Evolutionary conservation across 1,140 invertebrate species (phyloP).

Genomic region (Tetragnatha versicolor): DNA sequence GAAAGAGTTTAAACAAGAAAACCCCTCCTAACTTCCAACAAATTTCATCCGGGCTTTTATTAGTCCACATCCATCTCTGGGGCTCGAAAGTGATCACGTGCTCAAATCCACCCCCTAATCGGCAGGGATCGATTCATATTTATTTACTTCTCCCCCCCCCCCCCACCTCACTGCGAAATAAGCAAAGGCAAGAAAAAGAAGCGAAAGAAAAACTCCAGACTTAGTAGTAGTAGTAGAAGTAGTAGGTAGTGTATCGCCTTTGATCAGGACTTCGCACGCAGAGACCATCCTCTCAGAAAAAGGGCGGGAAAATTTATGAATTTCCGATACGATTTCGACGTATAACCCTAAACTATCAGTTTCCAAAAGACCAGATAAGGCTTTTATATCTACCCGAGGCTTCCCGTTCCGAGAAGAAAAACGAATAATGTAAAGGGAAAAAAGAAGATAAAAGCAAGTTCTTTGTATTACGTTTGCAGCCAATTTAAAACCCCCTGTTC

Average conservation of each 20-base stretch:
- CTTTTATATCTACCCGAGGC: slow-evolving; percentile 5
- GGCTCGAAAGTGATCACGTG: no score
- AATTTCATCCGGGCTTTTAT: no score
- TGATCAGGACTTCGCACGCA: slow-evolving; percentile 4
- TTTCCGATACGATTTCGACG: slow-evolving; percentile 15
- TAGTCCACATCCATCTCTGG: no score
- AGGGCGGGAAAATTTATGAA: slow-evolving; percentile 24
- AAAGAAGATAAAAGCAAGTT: background rate
- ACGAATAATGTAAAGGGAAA: background rate
- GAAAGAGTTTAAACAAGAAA: no score
- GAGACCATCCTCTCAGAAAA: background rate
- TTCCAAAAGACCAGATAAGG: slow-evolving; percentile 1
- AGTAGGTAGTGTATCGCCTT: background rate
- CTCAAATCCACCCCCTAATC: background rate
- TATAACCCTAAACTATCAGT: slow-evolving; percentile 32
- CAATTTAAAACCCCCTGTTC: slow-evolving; percentile 36
- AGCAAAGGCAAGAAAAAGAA: background rate
- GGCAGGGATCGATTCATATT: background rate
- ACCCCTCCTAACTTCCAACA: no score
- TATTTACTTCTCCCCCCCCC: background rate
- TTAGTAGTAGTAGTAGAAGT: background rate
- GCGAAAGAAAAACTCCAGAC: background rate
- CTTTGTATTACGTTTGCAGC: slow-evolving; percentile 18
- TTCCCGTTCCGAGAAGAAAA: background rate
- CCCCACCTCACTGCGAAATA: background rate